A percentile compares a stretch with the other conserved stretches of the same genome.
These are phyloP conservation scores for Anastrepha obliqua DNA, from an alignment of 1,140 invertebrate species.

Conservation along the genomic window DNA sequence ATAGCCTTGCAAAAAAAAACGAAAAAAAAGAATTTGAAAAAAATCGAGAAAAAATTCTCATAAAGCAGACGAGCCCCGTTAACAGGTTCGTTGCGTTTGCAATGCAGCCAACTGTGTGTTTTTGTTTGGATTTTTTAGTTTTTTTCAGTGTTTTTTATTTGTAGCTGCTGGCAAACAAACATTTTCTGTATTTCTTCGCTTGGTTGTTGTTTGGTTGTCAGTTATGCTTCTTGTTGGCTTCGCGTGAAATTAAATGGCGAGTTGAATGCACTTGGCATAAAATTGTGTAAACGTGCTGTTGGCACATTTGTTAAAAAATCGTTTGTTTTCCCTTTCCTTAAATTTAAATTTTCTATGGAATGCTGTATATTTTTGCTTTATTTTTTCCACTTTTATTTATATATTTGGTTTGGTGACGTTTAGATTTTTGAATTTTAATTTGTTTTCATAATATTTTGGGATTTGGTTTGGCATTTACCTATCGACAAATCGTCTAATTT, in stretches of 20 bases:
- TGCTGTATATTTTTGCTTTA: too few relatives aligned
- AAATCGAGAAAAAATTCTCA: background rate
- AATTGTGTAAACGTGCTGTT: conserved; percentile 17
- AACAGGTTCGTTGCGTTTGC: conserved; percentile 29
- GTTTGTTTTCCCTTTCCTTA: too few relatives aligned
- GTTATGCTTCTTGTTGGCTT: background rate
- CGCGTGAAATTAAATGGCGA: background rate
- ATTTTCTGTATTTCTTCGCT: background rate
- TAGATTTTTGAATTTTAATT: too few relatives aligned
- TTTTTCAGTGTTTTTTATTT: background rate
- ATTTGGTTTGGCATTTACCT: too few relatives aligned
- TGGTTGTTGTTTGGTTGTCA: background rate
- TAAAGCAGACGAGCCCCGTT: background rate
- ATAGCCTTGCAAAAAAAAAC: conserved; percentile 27
- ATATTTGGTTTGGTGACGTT: too few relatives aligned
- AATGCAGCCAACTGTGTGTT: conserved; percentile 11
- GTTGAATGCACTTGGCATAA: conserved; percentile 41
- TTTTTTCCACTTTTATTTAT: too few relatives aligned
- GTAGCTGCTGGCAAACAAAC: background rate
- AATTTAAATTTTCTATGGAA: too few relatives aligned
- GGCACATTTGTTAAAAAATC: background rate
- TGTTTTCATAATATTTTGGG: too few relatives aligned
- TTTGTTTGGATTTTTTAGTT: background rate
- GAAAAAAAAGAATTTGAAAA: background rate
- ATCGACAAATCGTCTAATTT: too few relatives aligned